phyloP scores from a whole-genome alignment of 2,797 vertebrate species.

The Poecile montanus region DNA sequence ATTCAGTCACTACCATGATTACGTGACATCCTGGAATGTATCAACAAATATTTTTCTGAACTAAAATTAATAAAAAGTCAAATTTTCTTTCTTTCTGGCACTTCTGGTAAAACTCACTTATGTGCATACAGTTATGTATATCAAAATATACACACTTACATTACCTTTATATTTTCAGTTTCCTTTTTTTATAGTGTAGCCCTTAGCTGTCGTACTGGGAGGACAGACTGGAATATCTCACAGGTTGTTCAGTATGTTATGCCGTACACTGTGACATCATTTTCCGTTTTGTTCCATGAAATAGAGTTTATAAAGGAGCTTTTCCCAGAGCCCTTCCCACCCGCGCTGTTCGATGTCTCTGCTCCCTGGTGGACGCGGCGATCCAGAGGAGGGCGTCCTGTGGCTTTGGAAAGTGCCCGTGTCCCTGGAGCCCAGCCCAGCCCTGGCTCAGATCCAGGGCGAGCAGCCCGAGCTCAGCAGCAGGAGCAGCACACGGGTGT shows the following conservation, averaged over 20 bases:
- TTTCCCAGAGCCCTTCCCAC: neutral
- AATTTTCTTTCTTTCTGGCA: neutral
- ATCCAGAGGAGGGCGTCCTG: conserved; percentile 60
- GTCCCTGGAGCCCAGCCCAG: neutral
- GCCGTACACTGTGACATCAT: neutral
- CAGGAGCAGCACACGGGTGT: neutral
- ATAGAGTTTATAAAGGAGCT: neutral
- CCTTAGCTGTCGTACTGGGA: neutral
- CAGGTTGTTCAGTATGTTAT: neutral
- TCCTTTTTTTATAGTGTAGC: neutral
- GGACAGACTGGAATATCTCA: neutral
- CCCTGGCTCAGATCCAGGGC: accelerated
- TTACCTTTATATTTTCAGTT: neutral
- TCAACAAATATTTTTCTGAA: neutral
- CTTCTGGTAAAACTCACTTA: neutral
- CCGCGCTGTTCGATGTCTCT: neutral
- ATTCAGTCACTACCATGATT: neutral
- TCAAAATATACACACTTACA: neutral
- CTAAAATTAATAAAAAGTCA: neutral
- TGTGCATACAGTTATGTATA: neutral
- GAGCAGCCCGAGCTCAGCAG: accelerated
- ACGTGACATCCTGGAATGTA: neutral
- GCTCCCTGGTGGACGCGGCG: neutral
- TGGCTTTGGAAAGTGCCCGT: neutral
- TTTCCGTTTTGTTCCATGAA: neutral